Base-by-base conservation (phyloP, 1,140 invertebrate genomes). In the Drosophila aff. region DNA sequence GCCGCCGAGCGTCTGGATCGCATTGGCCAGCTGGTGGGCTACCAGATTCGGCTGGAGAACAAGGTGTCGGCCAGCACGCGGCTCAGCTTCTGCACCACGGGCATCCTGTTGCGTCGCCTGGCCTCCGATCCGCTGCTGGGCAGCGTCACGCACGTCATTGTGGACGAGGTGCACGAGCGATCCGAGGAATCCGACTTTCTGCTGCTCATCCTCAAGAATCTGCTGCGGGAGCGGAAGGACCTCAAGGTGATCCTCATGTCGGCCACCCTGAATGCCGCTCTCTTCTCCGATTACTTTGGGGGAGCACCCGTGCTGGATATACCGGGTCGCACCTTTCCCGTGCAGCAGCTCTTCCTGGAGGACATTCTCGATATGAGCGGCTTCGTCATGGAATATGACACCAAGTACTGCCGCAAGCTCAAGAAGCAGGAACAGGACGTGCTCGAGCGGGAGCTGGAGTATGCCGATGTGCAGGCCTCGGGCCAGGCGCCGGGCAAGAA, bases 161-260 rank as follows among this genome's bases (percentile, higher is more conserved):
- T 98, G 11, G 98, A 99, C 92, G 98, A 99, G 94, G 97, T 99
- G 4, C 98, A 99, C 91, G 98, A 99, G 92, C 94, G 98, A 68
- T 96, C 96, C 44, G 96, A 97, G 91, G 97, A 98, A 92, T 97
- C 97, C 78, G 97, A 98, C 92, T 97, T 98, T 82, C 92, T 98
- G 7, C 85, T 98, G 40, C 94, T 98, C 40, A 95, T 98, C 50
- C 91, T 98, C n/a, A 96, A 95, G 92, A 95, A 96, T 76, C 93
- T 98, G 36, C 89, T 97, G 44, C 92, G 92, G 21, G 93, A 95
- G 18, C 94, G 97, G 49, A 94, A 94, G 55, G 96, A 97, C 90
- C 91, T 98, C 10, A 97, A 96, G 91, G 94, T 98, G 6, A 95
- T 98, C 67, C 92, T 98, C 1, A 98, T 98, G 97, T 98, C 97